A percentile compares a stretch with the other conserved stretches of the same genome.
Evolutionary conservation across 1,140 invertebrate genomes (phyloP).

Genomic region (Ceratina calcarata): DNA sequence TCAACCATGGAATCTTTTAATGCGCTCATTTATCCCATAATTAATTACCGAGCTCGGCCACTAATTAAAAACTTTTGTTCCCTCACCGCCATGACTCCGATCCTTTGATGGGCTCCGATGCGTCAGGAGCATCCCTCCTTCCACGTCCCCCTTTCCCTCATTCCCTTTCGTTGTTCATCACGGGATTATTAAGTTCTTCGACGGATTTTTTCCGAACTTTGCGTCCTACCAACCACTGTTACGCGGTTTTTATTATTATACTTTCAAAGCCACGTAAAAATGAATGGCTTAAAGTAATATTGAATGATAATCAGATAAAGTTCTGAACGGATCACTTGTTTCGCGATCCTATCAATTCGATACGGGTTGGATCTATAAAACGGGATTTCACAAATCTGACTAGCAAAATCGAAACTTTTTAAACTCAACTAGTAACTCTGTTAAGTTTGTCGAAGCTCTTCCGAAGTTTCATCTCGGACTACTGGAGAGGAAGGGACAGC

Average conservation of each 20-base stretch:
- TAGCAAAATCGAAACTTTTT: slow-evolving; percentile 8
- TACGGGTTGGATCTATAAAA: neutral
- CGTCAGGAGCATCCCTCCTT: neutral
- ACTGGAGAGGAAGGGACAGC: slow-evolving; percentile 4
- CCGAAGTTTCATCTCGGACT: slow-evolving; percentile 31
- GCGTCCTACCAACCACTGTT: neutral
- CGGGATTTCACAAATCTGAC: neutral
- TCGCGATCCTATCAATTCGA: neutral
- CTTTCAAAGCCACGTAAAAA: neutral
- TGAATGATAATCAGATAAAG: too few relatives aligned
- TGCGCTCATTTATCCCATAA: slow-evolving; percentile 4
- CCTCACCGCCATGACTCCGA: neutral
- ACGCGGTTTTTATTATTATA: neutral
- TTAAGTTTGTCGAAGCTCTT: slow-evolving; percentile 37
- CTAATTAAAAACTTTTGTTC: slow-evolving; percentile 25
- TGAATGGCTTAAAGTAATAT: too few relatives aligned
- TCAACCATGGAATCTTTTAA: slow-evolving; percentile 2
- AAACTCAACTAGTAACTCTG: slow-evolving; percentile 26
- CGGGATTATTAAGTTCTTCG: slow-evolving; percentile 8
- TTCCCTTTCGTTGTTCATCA: neutral
- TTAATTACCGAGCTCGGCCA: slow-evolving; percentile 13
- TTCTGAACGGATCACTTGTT: too few relatives aligned
- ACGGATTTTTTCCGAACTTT: neutral
- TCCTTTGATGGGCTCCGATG: neutral
- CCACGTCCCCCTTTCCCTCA: neutral